Percentiles rank a stretch among this genome's conserved stretches.
These are phyloP conservation scores for Cryptosula pallasiana DNA, from an alignment of 2,888 invertebrate genomes.

Conservation along the genomic window DNA sequence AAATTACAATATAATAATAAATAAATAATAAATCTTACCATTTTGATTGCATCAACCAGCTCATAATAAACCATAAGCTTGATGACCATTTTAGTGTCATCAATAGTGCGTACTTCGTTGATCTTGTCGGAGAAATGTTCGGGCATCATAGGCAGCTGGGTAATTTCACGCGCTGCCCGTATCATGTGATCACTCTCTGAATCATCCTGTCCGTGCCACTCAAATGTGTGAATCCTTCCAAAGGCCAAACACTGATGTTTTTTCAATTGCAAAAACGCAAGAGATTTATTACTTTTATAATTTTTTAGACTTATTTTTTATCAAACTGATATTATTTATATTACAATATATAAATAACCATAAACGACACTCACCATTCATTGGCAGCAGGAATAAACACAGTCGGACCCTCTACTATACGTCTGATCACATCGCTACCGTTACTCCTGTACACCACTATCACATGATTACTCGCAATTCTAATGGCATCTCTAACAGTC, in stretches of 20 bases:
- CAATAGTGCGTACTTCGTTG: slow-evolving; percentile 44
- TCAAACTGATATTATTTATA: slow-evolving; percentile 3
- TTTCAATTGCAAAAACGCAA: too few relatives aligned
- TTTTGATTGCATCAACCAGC: slow-evolving; percentile 41
- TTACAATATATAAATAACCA: slow-evolving; percentile 2
- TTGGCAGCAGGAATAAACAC: slow-evolving; percentile 46
- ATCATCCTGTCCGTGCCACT: slow-evolving; percentile 45
- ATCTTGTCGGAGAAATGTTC: slow-evolving; percentile 50
- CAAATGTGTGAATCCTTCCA: slow-evolving; percentile 45
- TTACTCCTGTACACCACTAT: slow-evolving; percentile 45
- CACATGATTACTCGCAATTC: slow-evolving; percentile 45
- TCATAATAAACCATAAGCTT: slow-evolving; percentile 49
- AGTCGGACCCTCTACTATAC: slow-evolving; percentile 45
- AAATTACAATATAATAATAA: too few relatives aligned
- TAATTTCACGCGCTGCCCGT: slow-evolving; percentile 38
- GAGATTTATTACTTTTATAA: background rate
- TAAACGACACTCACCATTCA: slow-evolving; percentile 43
- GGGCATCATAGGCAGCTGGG: slow-evolving; percentile 41
- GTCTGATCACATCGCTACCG: slow-evolving; percentile 35
- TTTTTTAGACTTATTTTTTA: too few relatives aligned
- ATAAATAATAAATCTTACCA: too few relatives aligned
- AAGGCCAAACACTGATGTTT: too few relatives aligned
- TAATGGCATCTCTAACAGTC: slow-evolving; percentile 33
- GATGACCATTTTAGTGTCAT: slow-evolving; percentile 47
- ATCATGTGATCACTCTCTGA: slow-evolving; percentile 39